Percentiles rank a stretch among this genome's conserved stretches.
Conservation (phyloP, 2,797 vertebrate genomes). For the Denticeps clupeoides region DNA sequence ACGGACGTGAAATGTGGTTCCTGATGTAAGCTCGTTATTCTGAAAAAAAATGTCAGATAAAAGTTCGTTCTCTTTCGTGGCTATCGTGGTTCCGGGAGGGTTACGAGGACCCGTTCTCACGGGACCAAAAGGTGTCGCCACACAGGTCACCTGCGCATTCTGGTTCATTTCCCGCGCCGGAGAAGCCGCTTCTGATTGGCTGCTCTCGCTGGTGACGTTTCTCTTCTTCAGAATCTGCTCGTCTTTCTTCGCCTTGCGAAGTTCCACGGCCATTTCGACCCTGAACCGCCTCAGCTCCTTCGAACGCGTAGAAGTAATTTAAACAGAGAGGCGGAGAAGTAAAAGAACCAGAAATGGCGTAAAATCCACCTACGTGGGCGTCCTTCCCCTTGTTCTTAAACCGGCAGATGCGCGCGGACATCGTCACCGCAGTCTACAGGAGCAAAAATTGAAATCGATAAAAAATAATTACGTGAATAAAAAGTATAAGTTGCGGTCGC, state of each 20-base stretch:
- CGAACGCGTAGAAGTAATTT: not conserved
- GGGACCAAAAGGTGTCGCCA: not conserved
- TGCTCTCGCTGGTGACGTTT: slow-evolving; percentile 66
- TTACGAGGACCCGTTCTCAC: not conserved
- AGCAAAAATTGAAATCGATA: too few species aligned
- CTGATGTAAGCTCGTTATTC: too few species aligned
- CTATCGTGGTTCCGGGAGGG: too few species aligned
- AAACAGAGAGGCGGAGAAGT: not conserved
- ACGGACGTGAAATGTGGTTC: too few species aligned
- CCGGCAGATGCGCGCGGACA: slow-evolving; percentile 62
- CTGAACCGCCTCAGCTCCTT: slow-evolving; percentile 78
- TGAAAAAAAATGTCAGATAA: too few species aligned
- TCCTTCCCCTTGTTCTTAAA: slow-evolving; percentile 95
- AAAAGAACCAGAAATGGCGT: accelerated
- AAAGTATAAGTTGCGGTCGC: too few species aligned
- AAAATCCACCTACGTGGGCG: slow-evolving; percentile 56
- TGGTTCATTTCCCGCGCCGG: slow-evolving; percentile 64
- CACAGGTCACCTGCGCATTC: slow-evolving; percentile 58
- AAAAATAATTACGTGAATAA: too few species aligned
- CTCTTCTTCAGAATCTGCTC: slow-evolving; percentile 85
- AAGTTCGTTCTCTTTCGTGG: not conserved
- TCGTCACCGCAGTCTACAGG: slow-evolving; percentile 68
- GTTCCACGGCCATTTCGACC: slow-evolving; percentile 78
- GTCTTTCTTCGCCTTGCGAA: slow-evolving; percentile 86
- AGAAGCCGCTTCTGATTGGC: slow-evolving; percentile 63